These are phyloP conservation scores for Globodera ellingtonae DNA, from an alignment of 1,140 invertebrate genomes.

Conservation along the genomic window DNA sequence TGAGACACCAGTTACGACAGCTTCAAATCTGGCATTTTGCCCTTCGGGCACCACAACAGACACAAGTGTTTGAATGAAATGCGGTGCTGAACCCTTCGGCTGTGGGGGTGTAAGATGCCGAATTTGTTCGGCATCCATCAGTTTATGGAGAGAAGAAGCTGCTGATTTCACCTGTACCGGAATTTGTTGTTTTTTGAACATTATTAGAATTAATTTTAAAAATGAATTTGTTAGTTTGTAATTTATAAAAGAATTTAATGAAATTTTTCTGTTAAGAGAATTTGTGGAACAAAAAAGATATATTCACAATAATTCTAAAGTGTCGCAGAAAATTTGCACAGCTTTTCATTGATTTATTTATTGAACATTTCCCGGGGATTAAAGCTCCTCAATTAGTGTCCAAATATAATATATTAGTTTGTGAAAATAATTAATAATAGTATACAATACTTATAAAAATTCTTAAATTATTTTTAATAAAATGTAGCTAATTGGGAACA, in stretches of 20 bases:
- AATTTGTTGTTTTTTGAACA: background rate
- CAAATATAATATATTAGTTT: too few relatives aligned
- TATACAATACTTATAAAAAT: too few relatives aligned
- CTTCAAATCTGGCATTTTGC: slow-evolving; percentile 59
- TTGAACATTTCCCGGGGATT: too few relatives aligned
- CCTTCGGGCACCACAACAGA: slow-evolving; percentile 57
- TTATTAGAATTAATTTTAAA: too few relatives aligned
- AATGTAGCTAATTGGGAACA: too few relatives aligned
- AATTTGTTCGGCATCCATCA: slow-evolving; percentile 31
- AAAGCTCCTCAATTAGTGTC: too few relatives aligned
- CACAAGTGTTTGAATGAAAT: slow-evolving; percentile 61
- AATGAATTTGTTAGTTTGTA: too few relatives aligned
- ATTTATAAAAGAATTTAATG: too few relatives aligned
- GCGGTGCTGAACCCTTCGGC: slow-evolving; percentile 53
- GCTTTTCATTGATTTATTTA: background rate
- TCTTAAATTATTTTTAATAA: too few relatives aligned
- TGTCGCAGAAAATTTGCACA: background rate
- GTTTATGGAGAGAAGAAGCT: background rate
- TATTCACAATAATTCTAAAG: too few relatives aligned
- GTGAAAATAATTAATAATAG: too few relatives aligned
- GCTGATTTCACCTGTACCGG: background rate
- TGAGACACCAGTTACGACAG: slow-evolving; percentile 56
- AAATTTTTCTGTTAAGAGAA: background rate
- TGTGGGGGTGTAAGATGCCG: slow-evolving; percentile 47
- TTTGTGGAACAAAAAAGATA: background rate